Evolutionary conservation across 2,113 vertebrate genomes (phyloP).

Genomic region (Ameiurus melas): DNA sequence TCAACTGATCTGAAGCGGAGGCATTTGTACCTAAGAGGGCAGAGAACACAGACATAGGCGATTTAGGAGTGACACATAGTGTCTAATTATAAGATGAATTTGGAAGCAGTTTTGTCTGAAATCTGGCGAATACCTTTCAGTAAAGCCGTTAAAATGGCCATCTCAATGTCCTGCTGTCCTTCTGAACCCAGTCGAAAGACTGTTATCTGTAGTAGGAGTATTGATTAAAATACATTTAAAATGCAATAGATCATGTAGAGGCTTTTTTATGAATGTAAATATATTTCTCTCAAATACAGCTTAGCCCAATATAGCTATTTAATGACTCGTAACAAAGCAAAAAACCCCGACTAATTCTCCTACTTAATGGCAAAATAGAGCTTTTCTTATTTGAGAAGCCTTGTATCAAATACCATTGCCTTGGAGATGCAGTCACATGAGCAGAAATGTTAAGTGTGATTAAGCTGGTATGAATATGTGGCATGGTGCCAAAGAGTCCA

Average conservation of each 20-base stretch:
- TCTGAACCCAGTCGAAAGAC: constrained; percentile 97
- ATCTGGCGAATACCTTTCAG: constrained; percentile 83
- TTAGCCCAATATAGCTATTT: not conserved
- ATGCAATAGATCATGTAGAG: not conserved
- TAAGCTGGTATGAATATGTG: constrained; percentile 58
- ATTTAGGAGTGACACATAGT: not conserved
- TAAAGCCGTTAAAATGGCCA: constrained; percentile 96
- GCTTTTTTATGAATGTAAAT: constrained; percentile 7
- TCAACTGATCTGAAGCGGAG: constrained; percentile 92
- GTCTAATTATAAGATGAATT: not conserved
- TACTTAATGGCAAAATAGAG: constrained; percentile 36
- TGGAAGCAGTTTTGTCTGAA: not conserved
- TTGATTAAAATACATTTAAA: constrained; percentile 17
- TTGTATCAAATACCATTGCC: constrained; percentile 59
- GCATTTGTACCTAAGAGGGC: constrained; percentile 89
- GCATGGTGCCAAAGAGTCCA: constrained; percentile 43
- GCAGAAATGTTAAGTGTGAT: constrained; percentile 60
- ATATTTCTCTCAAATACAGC: not conserved
- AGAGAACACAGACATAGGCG: constrained; percentile 24
- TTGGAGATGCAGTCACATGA: constrained; percentile 62
- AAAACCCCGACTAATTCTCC: constrained; percentile 39
- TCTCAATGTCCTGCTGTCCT: constrained; percentile 95
- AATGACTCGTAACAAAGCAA: not conserved
- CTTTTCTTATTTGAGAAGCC: constrained; percentile 54
- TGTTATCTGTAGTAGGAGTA: constrained; percentile 79